Evolutionary conservation across 2,888 invertebrate genomes (phyloP), one percentile per base, ranked within the genome.

Genomic region (Chaetoderma sp.): DNA sequence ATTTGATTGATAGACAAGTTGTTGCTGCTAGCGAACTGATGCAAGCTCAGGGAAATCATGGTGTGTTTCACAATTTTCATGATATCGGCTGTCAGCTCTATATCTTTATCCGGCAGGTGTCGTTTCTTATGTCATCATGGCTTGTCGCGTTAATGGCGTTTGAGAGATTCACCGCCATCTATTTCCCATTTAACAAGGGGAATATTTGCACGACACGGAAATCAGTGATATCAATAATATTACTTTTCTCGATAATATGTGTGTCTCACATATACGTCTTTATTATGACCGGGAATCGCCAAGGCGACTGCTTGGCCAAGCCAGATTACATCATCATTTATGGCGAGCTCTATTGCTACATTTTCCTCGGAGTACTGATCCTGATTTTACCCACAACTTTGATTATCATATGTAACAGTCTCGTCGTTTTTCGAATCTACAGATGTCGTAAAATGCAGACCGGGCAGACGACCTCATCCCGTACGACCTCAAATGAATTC

Each of bases 111-210:
- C 52, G 32, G 21, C 28, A 32, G 32, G 52, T 52, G 10, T 30
- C 32, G 4, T n/a, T 52, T 16, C 32, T 33, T 33, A 52, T 52
- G 52, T 52, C 52, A 21, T 52, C 52, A 3, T 52, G 52, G 52
- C 23, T 52, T 28, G 28, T 52, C 10, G 52, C 32, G 4, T 21
- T 52, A 3, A 52, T 52, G 52, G 52, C 52, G n/a, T 28, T 52
- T 16, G 52, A 52, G 28, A 2, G 52, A 4, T 52, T 52, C 30
- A 33, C 32, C 4, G 52, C 32, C n/a, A 52, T 52, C 21, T 52
- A 18, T 33, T 52, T 52, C 21, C 52, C 52, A 8, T 52, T 52
- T 8, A 16, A 33, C 4, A 16, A 33, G 8, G 32, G 32, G 18
- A 21, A 18, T n/a, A 52, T 52, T 2, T 52, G 52, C 16, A 52